Evolutionary conservation across 2,888 invertebrate genomes (phyloP).

Genomic region (Lochmaea crataegi): DNA sequence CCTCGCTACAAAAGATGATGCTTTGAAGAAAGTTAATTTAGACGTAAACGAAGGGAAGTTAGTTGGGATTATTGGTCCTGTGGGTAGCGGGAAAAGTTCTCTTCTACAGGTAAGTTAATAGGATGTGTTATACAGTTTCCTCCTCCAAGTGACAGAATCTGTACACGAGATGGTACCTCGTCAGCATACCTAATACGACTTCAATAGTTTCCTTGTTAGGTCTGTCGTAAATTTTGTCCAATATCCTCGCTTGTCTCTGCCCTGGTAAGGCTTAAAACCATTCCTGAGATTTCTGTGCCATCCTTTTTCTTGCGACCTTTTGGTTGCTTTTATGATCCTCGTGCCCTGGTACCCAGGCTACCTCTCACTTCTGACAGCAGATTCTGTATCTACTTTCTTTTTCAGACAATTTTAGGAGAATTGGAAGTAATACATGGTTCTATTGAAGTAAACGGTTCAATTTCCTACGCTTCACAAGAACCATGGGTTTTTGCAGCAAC

Average conservation of each 20-base stretch:
- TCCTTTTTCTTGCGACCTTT: no score
- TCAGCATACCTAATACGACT: slow-evolving; percentile 57
- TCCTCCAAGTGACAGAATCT: no score
- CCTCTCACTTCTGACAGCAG: no score
- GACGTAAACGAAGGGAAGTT: slow-evolving; percentile 60
- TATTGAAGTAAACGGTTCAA: slow-evolving; percentile 72
- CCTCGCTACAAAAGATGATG: slow-evolving; percentile 55
- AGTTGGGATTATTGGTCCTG: slow-evolving; percentile 70
- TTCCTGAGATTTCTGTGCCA: no score
- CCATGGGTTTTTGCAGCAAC: slow-evolving; percentile 86
- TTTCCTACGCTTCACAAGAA: slow-evolving; percentile 85
- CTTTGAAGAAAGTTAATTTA: slow-evolving; percentile 57
- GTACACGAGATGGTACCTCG: no score
- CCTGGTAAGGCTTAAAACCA: no score
- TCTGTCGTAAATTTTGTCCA: no score
- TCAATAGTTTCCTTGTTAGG: slow-evolving; percentile 30
- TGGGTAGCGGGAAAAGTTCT: slow-evolving; percentile 75
- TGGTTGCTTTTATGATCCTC: no score
- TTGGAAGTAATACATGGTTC: slow-evolving; percentile 71
- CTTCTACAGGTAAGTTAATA: slow-evolving; percentile 79
- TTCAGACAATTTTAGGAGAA: slow-evolving; percentile 64
- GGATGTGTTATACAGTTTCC: no score
- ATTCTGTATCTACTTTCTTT: not conserved
- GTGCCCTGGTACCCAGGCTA: no score
- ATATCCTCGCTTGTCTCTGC: no score